Percentiles rank a stretch among this genome's conserved stretches.
phyloP scores from a whole-genome alignment of 1,140 invertebrate species.

The Marisa cornuarietis region DNA sequence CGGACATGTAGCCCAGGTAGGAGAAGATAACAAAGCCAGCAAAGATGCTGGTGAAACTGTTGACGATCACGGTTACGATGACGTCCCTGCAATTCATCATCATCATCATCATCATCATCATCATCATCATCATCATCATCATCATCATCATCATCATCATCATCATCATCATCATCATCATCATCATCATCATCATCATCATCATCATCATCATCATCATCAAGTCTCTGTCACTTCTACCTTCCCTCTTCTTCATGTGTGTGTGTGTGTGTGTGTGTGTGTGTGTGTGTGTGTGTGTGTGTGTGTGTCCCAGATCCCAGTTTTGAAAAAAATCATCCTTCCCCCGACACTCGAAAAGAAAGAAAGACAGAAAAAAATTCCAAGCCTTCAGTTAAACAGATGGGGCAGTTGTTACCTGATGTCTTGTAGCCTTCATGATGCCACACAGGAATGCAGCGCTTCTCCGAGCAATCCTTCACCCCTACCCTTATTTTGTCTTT shows the following conservation, averaged over 20 bases:
- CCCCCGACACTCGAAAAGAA: too few relatives aligned
- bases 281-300: not conserved
- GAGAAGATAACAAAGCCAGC: slow-evolving; percentile 95
- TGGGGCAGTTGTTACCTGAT: too few relatives aligned
- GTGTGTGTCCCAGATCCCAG: not conserved
- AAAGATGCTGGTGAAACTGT: slow-evolving; percentile 89
- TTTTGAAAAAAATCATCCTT: too few relatives aligned
- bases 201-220: not conserved
- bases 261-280: not conserved
- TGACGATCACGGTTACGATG: slow-evolving; percentile 73
- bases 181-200: not conserved
- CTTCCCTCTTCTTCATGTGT: not conserved
- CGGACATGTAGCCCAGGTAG: slow-evolving; percentile 90
- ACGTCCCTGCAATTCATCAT: slow-evolving; percentile 72
- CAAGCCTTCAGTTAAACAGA: too few relatives aligned
- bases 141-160: slow-evolving; percentile 5
- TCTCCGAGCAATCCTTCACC: too few relatives aligned
- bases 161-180: not conserved
- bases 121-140: not conserved
- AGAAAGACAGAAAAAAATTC: too few relatives aligned
- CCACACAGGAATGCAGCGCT: too few relatives aligned
- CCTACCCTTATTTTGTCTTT: too few relatives aligned
- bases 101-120: slow-evolving; percentile 3
- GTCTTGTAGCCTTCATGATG: too few relatives aligned
- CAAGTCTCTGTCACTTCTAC: not conserved